Base-by-base conservation (phyloP, 2,888 invertebrate species). In the Bombylius discolor region DNA sequence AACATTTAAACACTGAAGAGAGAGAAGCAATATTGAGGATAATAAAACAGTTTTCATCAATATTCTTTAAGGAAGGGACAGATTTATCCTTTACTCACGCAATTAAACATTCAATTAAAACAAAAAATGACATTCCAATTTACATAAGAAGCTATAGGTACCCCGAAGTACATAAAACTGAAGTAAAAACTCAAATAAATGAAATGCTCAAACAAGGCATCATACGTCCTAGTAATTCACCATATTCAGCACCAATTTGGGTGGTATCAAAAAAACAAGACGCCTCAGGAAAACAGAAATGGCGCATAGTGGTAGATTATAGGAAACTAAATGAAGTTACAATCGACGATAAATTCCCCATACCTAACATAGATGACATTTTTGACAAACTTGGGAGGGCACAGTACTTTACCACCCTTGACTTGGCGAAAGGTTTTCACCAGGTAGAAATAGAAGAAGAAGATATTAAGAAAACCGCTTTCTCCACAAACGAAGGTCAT, bases 131-230 rank as follows among this genome's bases (percentile, higher is more conserved):
- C 47, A 52, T 54, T 14, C 59, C 53, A 12, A 53, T 59, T 14
- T 58, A 59, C 13, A 50, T 33, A 0, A 58, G 55, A 55, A 49
- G 45, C 13, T 61, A 60, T 33, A 49, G 59, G n/a, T 59, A 60
- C 36, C 59, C 59, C 11, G 50, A 60, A 52, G 48, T 56, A 31
- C 60, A 60, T 39, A 56, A 59, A 51, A 31, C n/a, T 5, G 60
- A 60, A 50, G 56, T 60, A 4, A 12, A 53, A 11, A 42, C 13
- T 33, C 66, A 68, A 64, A 64, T 67, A 6, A 49, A 62, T 47
- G 62, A 65, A 58, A 64, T 67, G 64, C 51, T 68, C 42, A 47
- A 63, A n/a, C 58, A 59, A 31, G 48, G 51, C 5, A 58, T 60
- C 3, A 55, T 60, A n/a, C 53, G 53, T 11, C 53, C 39, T 6